A percentile compares a stretch with the other conserved stretches of the same genome.
These are phyloP conservation scores for Desmodus rotundus DNA, from an alignment of 2,113 vertebrate species.

Conservation along the genomic window DNA sequence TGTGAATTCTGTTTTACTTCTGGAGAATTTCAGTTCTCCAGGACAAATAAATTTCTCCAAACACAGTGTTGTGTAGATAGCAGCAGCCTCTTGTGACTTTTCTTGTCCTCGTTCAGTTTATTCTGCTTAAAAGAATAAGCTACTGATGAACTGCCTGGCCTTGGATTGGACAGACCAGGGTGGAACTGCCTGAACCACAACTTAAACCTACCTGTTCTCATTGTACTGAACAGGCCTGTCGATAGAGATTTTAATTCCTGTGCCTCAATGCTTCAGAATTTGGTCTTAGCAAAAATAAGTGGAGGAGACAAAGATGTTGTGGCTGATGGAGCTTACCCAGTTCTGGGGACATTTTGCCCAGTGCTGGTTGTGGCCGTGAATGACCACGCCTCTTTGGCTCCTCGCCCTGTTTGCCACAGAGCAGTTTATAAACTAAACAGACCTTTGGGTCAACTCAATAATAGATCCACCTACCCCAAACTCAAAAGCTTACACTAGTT, in stretches of 20 bases:
- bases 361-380: background rate
- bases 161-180: background rate
- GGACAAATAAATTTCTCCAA: background rate
- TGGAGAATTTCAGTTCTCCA: background rate
- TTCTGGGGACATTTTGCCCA: background rate
- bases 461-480: background rate
- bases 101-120: background rate
- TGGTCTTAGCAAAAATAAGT: background rate
- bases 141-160: background rate
- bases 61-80: background rate
- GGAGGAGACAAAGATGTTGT: background rate
- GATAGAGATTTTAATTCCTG: background rate
- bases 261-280: background rate
- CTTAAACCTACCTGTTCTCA: background rate
- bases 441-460: too few species aligned
- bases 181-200: background rate
- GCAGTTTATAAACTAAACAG: background rate
- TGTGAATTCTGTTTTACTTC: background rate
- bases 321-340: background rate
- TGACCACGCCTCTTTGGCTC: background rate
- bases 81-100: background rate
- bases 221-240: background rate
- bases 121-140: background rate
- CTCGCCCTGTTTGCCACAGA: background rate
- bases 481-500: background rate